A percentile compares a stretch with the other conserved stretches of the same genome.
These are phyloP conservation scores for Aphaenogaster rudis DNA, from an alignment of 1,140 invertebrate species.

Conservation along the genomic window DNA sequence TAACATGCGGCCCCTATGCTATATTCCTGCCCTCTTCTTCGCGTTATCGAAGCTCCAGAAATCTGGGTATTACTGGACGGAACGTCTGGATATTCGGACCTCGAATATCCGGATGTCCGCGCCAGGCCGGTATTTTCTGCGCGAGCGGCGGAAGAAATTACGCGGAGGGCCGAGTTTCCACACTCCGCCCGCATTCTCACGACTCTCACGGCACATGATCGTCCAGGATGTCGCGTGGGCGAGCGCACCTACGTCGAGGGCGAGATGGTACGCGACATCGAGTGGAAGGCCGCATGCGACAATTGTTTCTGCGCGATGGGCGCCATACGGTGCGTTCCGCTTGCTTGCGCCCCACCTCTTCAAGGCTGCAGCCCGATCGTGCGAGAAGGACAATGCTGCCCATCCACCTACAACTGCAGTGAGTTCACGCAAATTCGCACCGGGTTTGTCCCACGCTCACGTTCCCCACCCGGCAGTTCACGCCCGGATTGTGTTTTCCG, in stretches of 20 bases:
- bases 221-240: constrained; percentile 90
- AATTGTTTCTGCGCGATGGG: constrained; percentile 94
- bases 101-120: constrained; percentile 9
- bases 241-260: constrained; percentile 90
- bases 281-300: constrained; percentile 89
- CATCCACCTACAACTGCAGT: constrained; percentile 94
- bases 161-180: background rate
- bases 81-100: background rate
- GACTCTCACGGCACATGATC: constrained; percentile 15
- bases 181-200: constrained; percentile 18
- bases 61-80: background rate
- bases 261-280: constrained; percentile 90
- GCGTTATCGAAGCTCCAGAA: background rate
- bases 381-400: constrained; percentile 93
- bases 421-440: constrained; percentile 81
- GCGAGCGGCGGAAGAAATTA: constrained; percentile 10
- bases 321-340: constrained; percentile 91
- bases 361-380: constrained; percentile 92
- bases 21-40: background rate
- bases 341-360: constrained; percentile 91
- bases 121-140: background rate
- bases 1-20: background rate
- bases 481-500: constrained; percentile 65
- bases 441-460: constrained; percentile 39
- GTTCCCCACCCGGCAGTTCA: constrained; percentile 22